Base-by-base conservation (phyloP, 2,888 invertebrate species). In the Lasioglossum figueresi region DNA sequence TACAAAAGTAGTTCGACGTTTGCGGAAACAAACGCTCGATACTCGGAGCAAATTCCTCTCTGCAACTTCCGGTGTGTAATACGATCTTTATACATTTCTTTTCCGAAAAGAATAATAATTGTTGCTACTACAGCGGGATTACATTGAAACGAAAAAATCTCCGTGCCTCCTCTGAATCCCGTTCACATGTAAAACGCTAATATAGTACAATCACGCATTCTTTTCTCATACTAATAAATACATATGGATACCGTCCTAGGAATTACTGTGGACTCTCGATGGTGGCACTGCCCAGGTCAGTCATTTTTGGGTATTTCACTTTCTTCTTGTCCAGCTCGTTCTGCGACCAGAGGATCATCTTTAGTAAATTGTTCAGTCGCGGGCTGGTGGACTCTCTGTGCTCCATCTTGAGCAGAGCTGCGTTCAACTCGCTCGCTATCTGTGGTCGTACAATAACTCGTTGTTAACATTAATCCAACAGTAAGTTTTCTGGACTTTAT, bases 361-460 rank as follows among this genome's bases (percentile, higher is more conserved):
- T 98, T 19, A 99, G 96, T 27, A 99, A 96, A 92, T 98, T 98
- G 93, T 98, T 98, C 82, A 99, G 96, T 94, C 99, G 98, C 4
- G 99, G 99, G 83, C 98, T 98, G 1, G 98, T 98, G 75, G 98
- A 97, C 94, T 98, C 98, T 94, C 98, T 97, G 93, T 98, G 98
- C 94, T 99, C 99, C 96, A 98, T 98, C 94, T 98, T 98, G 79
- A 99, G 95, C 91, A 99, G 99, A n/a, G 99, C 99, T 75, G 99
- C 98, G 95, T 99, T 99, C 31, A 99, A 96, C 96, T 99, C 99
- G 95, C 99, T 99, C 37, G 99, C 99, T 93, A 99, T 98, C 98
- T 98, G 94, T 68, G 92, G n/a, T 48, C 27, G 43, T 19, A 37
- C 88, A 83, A 56, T 84, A 82, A 87, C 72, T 74, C 1, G 5